Evolutionary conservation across 1,140 invertebrate genomes (phyloP).

Genomic region (Drepana arcuata): DNA sequence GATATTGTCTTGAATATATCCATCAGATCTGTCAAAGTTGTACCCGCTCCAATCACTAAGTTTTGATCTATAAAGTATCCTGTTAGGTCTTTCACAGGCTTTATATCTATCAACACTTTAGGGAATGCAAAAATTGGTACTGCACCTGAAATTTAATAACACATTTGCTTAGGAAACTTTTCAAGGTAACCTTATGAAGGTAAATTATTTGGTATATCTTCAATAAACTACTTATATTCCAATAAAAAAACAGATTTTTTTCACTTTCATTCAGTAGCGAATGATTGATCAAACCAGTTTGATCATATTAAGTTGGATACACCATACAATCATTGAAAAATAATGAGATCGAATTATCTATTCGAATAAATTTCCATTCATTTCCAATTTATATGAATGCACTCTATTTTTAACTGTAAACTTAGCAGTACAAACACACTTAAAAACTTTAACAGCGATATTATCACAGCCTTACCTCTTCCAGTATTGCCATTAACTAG

Average conservation of each 20-base stretch:
- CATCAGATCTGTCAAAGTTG: conserved; percentile 76
- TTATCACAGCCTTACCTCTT: conserved; percentile 31
- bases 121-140: conserved; percentile 40
- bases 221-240: too few relatives aligned
- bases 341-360: too few relatives aligned
- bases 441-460: not conserved
- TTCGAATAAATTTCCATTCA: not conserved
- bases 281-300: too few relatives aligned
- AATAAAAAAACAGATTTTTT: too few relatives aligned
- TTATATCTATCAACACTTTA: conserved; percentile 78
- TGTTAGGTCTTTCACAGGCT: conserved; percentile 72
- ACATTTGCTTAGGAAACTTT: too few relatives aligned
- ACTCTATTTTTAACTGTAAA: too few relatives aligned
- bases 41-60: conserved; percentile 76
- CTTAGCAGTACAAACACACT: too few relatives aligned
- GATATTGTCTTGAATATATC: conserved; percentile 64
- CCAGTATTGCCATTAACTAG: conserved; percentile 73
- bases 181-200: too few relatives aligned
- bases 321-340: too few relatives aligned
- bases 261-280: too few relatives aligned
- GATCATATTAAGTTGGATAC: too few relatives aligned
- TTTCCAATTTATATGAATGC: not conserved
- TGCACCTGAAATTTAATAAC: conserved; percentile 30
- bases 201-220: too few relatives aligned
- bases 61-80: conserved; percentile 75